A percentile compares a stretch with the other conserved stretches of the same genome.
Evolutionary conservation across 1,140 invertebrate species (phyloP).

Genomic region (Vanessa tameamea): DNA sequence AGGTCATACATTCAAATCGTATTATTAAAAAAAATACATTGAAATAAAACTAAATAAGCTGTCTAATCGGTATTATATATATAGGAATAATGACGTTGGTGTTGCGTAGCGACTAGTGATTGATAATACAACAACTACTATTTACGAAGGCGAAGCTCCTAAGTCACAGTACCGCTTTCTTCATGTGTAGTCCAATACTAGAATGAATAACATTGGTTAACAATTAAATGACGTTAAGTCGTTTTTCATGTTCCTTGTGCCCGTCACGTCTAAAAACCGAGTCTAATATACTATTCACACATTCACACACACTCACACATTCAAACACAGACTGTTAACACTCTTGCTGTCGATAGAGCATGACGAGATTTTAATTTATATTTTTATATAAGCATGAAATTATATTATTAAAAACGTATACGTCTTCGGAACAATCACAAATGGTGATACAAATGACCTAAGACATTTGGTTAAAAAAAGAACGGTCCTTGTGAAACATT

Average conservation of each 20-base stretch:
- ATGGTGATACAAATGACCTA: background rate
- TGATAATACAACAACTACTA: conserved; percentile 60
- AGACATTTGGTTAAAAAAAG: conserved; percentile 6
- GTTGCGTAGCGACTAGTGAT: conserved; percentile 43
- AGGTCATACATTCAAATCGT: background rate
- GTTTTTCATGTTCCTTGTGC: conserved; percentile 66
- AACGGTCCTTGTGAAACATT: background rate
- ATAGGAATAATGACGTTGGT: conserved; percentile 21
- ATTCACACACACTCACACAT: too few species aligned
- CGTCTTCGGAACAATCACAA: too few species aligned
- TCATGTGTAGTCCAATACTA: too few species aligned
- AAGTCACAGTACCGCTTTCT: too few species aligned
- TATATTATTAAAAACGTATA: too few species aligned
- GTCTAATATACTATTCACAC: too few species aligned
- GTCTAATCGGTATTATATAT: background rate
- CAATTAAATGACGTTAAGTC: conserved; percentile 77
- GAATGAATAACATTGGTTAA: conserved; percentile 38
- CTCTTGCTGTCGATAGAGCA: too few species aligned
- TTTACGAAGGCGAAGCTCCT: too few species aligned
- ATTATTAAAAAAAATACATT: background rate
- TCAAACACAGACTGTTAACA: too few species aligned
- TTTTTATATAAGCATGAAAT: too few species aligned
- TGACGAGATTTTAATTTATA: too few species aligned
- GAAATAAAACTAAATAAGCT: background rate
- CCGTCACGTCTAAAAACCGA: background rate